phyloP scores from a whole-genome alignment of 2,797 vertebrate species.

The Acrossocheilus wenchowensis region DNA sequence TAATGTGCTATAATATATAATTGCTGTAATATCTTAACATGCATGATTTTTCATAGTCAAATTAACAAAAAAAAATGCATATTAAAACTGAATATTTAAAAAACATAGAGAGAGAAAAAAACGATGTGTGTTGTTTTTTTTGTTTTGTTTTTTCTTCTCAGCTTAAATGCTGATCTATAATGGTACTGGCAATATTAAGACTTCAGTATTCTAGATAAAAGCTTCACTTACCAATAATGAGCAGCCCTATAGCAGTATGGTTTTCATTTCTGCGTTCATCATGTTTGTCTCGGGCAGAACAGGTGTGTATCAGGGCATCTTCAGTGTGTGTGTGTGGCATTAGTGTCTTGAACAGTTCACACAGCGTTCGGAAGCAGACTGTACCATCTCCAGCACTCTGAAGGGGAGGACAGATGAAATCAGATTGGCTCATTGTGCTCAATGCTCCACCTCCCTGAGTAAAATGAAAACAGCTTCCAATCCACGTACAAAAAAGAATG shows the following conservation, averaged over 20 bases:
- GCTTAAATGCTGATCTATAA: not conserved
- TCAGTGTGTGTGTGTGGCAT: not conserved
- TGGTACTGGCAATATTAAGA: not conserved
- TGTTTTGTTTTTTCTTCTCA: not conserved
- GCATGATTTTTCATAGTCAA: not conserved
- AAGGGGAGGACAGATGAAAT: slow-evolving; percentile 8
- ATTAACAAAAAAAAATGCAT: not conserved
- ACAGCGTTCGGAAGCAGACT: not conserved
- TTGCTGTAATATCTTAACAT: not conserved
- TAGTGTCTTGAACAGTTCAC: slow-evolving; percentile 14
- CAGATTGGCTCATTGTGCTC: slow-evolving; percentile 14
- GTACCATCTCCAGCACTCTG: not conserved
- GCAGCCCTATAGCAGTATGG: not conserved
- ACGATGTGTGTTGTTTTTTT: too few relatives aligned
- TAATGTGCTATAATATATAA: too few relatives aligned
- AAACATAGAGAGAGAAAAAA: not conserved
- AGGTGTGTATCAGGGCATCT: slow-evolving; percentile 17
- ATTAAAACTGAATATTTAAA: not conserved
- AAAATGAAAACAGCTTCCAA: not conserved
- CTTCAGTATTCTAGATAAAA: not conserved
- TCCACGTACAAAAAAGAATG: not conserved
- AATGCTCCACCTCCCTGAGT: not conserved
- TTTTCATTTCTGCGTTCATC: not conserved
- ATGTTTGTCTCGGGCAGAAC: not conserved
- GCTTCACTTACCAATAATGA: slow-evolving; percentile 20